A percentile compares a stretch with the other conserved stretches of the same genome.
Evolutionary conservation across 2,888 invertebrate genomes (phyloP).

Genomic region (Cheilosia impressa): DNA sequence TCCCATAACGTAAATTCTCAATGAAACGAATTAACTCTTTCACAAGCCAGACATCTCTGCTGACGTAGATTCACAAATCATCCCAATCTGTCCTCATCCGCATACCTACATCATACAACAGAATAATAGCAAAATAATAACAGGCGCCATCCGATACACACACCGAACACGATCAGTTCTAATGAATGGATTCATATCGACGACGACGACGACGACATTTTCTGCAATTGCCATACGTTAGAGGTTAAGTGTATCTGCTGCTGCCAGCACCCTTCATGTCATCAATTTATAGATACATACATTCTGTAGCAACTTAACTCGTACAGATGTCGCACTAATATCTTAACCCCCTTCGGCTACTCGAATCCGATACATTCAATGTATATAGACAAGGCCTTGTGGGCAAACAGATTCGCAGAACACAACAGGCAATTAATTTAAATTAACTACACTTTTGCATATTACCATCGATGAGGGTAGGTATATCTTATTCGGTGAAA

Average conservation of each 20-base stretch:
- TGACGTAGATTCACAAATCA: conserved; percentile 38
- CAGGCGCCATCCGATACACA: conserved; percentile 66
- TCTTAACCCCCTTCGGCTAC: conserved; percentile 46
- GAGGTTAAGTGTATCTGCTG: conserved; percentile 67
- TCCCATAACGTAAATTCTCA: not conserved
- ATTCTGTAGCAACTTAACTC: conserved; percentile 28
- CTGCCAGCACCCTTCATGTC: conserved; percentile 67
- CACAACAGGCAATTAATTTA: conserved; percentile 75
- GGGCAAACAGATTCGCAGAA: conserved; percentile 65
- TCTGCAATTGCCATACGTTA: conserved; percentile 63
- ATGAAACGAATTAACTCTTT: not conserved
- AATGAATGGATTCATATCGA: conserved; percentile 69
- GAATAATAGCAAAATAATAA: conserved; percentile 43
- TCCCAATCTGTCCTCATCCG: conserved; percentile 3
- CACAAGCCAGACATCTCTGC: not conserved
- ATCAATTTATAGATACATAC: conserved; percentile 66
- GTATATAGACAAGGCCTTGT: conserved; percentile 37
- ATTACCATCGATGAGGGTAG: conserved; percentile 37
- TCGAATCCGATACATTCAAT: conserved; percentile 31
- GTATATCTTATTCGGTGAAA: conserved; percentile 29
- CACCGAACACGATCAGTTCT: conserved; percentile 27
- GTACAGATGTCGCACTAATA: conserved; percentile 72
- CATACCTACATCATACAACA: too few relatives aligned
- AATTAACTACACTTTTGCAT: conserved; percentile 75
- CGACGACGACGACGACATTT: conserved; percentile 52